Evolutionary conservation across 2,113 vertebrate genomes (phyloP).

Genomic region (Notarius quadriscutis): DNA sequence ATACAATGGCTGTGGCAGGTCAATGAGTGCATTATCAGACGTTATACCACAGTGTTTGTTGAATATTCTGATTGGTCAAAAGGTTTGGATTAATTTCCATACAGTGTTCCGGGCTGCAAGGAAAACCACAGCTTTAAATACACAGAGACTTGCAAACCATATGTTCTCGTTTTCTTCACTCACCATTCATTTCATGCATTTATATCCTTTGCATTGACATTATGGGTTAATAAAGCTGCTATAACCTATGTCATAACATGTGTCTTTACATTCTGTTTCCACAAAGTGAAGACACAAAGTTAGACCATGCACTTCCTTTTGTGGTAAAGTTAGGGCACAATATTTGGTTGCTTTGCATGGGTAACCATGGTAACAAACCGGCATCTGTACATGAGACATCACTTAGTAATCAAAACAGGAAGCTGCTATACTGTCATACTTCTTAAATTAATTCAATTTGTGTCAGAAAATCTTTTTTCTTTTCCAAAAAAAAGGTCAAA

Average conservation of each 20-base stretch:
- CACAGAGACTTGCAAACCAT: not conserved
- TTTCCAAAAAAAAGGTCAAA: not conserved
- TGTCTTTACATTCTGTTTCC: not conserved
- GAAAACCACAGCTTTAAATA: not conserved
- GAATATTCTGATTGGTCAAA: not conserved
- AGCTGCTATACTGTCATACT: not conserved
- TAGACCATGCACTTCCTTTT: conserved; percentile 39
- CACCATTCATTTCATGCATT: not conserved
- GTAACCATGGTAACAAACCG: conserved; percentile 42
- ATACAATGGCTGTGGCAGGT: not conserved
- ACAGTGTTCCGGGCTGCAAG: not conserved
- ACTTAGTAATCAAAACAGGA: conserved; percentile 43
- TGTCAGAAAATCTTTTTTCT: not conserved
- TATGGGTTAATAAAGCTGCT: not conserved
- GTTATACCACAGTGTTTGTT: not conserved
- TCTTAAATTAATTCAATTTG: not conserved
- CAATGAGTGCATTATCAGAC: not conserved
- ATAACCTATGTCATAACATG: no score
- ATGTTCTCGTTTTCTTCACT: not conserved
- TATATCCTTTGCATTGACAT: not conserved
- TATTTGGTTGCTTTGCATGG: conserved; percentile 25
- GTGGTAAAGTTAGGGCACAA: conserved; percentile 30
- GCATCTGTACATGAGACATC: conserved; percentile 1
- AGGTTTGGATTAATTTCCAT: not conserved
- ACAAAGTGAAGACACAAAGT: not conserved